Percentiles rank a stretch among this genome's conserved stretches.
Conservation (phyloP, 37 sponge, comb jelly and placozoan genomes). For the Ephydatia muelleri region DNA sequence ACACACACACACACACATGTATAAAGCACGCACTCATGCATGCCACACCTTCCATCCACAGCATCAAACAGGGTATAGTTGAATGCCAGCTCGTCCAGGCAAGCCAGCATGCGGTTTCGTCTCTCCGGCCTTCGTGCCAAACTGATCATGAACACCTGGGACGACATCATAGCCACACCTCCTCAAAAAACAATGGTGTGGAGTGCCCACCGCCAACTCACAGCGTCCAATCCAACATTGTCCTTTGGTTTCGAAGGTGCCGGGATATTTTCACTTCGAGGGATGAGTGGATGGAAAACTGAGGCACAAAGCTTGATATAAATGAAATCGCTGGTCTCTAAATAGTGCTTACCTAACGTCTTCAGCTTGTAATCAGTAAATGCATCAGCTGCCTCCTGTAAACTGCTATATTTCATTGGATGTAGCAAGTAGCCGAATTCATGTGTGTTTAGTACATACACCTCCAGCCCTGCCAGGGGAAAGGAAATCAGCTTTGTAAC, state of each 20-base stretch:
- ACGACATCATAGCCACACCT: neutral
- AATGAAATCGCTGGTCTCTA: neutral
- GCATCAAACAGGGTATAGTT: constrained; percentile 78
- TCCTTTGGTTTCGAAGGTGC: constrained; percentile 14
- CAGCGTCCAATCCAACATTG: constrained; percentile 64
- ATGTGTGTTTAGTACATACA: constrained; percentile 75
- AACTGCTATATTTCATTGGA: constrained; percentile 15
- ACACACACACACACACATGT: neutral
- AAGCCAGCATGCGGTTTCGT: constrained; percentile 78
- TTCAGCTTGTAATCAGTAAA: constrained; percentile 54
- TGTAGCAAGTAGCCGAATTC: constrained; percentile 58
- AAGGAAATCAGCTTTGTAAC: neutral
- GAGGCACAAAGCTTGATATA: neutral
- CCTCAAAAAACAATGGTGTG: too few species aligned
- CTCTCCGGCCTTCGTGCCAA: constrained; percentile 77
- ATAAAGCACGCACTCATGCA: neutral
- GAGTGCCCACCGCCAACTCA: neutral
- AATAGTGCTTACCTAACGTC: constrained; percentile 45
- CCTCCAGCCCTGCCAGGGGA: constrained; percentile 48
- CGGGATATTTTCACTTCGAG: constrained; percentile 37
- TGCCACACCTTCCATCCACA: constrained; percentile 81
- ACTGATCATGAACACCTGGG: constrained; percentile 87
- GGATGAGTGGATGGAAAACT: constrained; percentile 69
- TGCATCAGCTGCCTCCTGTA: constrained; percentile 39
- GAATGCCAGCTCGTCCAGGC: constrained; percentile 67